Base-by-base conservation (phyloP, 1,140 invertebrate species). In the Laupala kohalensis region DNA sequence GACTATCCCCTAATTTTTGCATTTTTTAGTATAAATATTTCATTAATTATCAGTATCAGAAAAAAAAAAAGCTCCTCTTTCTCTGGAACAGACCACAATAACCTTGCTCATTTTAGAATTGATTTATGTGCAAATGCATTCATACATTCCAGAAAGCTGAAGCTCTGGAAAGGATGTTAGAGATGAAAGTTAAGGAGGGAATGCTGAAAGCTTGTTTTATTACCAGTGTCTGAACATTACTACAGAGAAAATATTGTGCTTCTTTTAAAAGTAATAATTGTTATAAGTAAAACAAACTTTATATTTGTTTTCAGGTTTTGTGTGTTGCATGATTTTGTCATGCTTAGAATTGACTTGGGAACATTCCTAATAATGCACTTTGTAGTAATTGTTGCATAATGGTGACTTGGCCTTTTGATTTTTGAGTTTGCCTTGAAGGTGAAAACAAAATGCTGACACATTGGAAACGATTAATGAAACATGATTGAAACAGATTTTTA, bases 71-170 rank as follows among this genome's bases (percentile, higher is more conserved):
- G 64, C 53, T 13, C 53, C 69, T 30, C 62, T 72, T 25, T 25
- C 53, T 73, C 69, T 73, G 53, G 30, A 72, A 26, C n/a, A 69
- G 73, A 74, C 73, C 73, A 74, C 73, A 74, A 72, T 74, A 74
- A 64, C 73, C 70, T 74, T 74, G 73, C 73, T 74, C 73, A 64
- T 29, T 64, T 67, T 25, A 25, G 63, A 25, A n/a, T 72, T 67
- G 72, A 72, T 70, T 68, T 72, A 62, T 72, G 26, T 27, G 67
- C 72, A 69, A 64, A 37, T 74, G 72, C 72, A 72, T 74, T 70
- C 67, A 72, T 71, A 72, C 73, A 74, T 74, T 74, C 73, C 73
- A 74, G 71, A 72, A 63, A 26, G 71, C 26, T 62, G 27, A 62
- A 69, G 69, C 63, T 63, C 73, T 74, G 71, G 71, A 69, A 72